Conservation (phyloP, 2,797 vertebrate genomes). For the Lutjanus campechanus region DNA sequence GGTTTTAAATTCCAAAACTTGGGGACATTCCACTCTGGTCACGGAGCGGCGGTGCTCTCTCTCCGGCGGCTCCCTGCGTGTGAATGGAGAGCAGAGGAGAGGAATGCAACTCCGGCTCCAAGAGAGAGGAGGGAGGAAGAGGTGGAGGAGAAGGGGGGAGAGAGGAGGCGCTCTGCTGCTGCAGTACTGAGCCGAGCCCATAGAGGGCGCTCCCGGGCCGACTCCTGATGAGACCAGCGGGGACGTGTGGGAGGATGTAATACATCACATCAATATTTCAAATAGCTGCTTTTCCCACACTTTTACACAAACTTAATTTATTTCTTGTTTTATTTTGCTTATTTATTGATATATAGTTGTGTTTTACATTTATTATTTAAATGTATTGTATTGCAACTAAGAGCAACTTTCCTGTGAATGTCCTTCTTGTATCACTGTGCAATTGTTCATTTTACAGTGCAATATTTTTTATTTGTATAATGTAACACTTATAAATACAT, state of each 20-base stretch:
- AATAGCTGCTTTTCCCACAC: neutral
- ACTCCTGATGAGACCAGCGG: constrained; percentile 6
- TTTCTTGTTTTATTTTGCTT: neutral
- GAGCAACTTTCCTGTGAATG: too few species aligned
- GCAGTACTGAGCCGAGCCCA: constrained; percentile 50
- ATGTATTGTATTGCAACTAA: too few species aligned
- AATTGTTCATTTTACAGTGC: too few species aligned
- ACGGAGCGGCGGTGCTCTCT: constrained; percentile 75
- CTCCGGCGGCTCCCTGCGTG: constrained; percentile 86
- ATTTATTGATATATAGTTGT: neutral
- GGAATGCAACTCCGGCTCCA: constrained; percentile 87
- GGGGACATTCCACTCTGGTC: constrained; percentile 77
- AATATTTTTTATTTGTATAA: too few species aligned
- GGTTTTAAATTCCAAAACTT: constrained; percentile 87
- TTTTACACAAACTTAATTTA: neutral
- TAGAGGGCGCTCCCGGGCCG: constrained; percentile 74
- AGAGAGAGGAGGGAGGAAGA: constrained; percentile 61
- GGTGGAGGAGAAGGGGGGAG: neutral
- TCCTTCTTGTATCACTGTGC: too few species aligned
- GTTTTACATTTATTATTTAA: neutral
- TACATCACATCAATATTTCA: neutral
- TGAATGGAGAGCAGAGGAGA: constrained; percentile 87
- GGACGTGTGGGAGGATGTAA: neutral
- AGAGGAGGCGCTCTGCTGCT: constrained; percentile 59
- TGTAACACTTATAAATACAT: too few species aligned